phyloP scores from a whole-genome alignment of 2,113 vertebrate genomes.

The Carassius gibelio region DNA sequence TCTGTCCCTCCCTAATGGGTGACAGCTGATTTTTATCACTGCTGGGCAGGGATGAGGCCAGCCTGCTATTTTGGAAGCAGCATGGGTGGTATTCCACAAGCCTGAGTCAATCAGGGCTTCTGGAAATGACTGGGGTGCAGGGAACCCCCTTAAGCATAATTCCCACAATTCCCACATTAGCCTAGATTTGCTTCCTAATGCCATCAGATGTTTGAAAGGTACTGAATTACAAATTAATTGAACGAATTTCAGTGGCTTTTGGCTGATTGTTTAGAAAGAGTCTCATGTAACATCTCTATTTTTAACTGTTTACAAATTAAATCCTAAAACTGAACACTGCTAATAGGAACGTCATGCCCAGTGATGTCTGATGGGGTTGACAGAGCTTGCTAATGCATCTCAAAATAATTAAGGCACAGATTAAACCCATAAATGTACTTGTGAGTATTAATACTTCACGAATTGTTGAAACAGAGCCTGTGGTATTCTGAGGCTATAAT shows the following conservation, averaged over 20 bases:
- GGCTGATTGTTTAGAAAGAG: not conserved
- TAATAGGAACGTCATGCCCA: not conserved
- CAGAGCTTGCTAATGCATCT: not conserved
- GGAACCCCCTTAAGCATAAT: constrained; percentile 52
- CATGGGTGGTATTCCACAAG: constrained; percentile 68
- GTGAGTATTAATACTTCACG: not conserved
- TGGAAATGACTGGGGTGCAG: constrained; percentile 56
- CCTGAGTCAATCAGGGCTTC: constrained; percentile 83
- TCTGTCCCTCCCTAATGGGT: constrained; percentile 66
- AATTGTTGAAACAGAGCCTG: not conserved
- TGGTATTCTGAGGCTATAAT: not conserved
- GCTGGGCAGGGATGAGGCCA: constrained; percentile 48
- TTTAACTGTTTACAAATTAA: constrained; percentile 13
- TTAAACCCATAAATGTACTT: constrained; percentile 4
- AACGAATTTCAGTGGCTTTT: not conserved
- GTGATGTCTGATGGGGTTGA: not conserved
- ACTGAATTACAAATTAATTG: not conserved
- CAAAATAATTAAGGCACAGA: constrained; percentile 12
- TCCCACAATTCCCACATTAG: constrained; percentile 67
- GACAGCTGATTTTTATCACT: constrained; percentile 87
- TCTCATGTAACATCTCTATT: constrained; percentile 39
- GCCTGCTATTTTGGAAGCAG: constrained; percentile 83
- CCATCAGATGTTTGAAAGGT: constrained; percentile 42
- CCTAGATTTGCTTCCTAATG: constrained; percentile 56
- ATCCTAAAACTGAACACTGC: not conserved